A percentile compares a stretch with the other conserved stretches of the same genome.
phyloP scores from a whole-genome alignment of 2,113 vertebrate genomes.

The human region GRCh38 chr6:40628501-40629000 shows the following conservation, averaged over 20 bases:
- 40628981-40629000: background rate
- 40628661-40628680: background rate
- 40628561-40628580: background rate
- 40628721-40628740: background rate
- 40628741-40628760: background rate
- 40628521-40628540: accelerated
- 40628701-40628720: background rate
- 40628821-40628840: background rate
- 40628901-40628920: background rate
- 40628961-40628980: background rate
- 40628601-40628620: background rate
- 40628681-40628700: background rate
- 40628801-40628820: background rate
- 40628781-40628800: background rate
- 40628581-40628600: accelerated
- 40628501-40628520: background rate
- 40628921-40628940: background rate
- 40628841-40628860: background rate
- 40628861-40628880: background rate
- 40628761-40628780: background rate
- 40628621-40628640: accelerated
- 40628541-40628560: background rate
- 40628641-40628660: background rate
- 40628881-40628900: too few relatives aligned
- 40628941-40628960: too few relatives aligned